Evolutionary conservation across 2,113 vertebrate genomes (phyloP).

Genomic region (Cricetomys ansorgei): DNA sequence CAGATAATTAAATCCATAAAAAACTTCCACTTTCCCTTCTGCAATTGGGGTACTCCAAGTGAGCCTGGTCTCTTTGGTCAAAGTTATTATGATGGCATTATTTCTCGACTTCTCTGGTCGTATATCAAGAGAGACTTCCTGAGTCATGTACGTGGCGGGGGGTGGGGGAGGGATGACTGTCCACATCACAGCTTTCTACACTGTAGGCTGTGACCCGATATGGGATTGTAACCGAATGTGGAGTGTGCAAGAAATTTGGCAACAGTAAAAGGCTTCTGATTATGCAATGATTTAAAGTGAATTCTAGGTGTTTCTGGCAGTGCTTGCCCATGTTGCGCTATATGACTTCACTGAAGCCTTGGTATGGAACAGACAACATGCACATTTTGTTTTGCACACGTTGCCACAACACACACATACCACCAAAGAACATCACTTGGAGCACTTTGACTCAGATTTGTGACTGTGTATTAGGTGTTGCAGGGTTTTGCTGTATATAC

Average conservation of each 20-base stretch:
- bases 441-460: not conserved
- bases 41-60: not conserved
- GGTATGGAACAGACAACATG: not conserved
- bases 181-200: not conserved
- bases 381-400: not conserved
- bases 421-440: not conserved
- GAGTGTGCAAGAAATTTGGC: not conserved
- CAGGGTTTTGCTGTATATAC: too few relatives aligned
- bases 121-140: not conserved
- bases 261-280: not conserved
- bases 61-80: not conserved
- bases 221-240: not conserved
- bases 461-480: not conserved
- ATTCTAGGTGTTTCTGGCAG: not conserved
- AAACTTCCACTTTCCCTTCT: not conserved
- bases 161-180: accelerated
- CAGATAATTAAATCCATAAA: slow-evolving; percentile 28
- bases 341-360: not conserved
- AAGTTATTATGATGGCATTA: not conserved
- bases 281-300: not conserved
- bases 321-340: not conserved
- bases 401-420: not conserved
- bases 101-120: not conserved
- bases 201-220: not conserved
- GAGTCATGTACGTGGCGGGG: not conserved